Base-by-base conservation (phyloP, 2,797 vertebrate species). In the Oreochromis grahami region DNA sequence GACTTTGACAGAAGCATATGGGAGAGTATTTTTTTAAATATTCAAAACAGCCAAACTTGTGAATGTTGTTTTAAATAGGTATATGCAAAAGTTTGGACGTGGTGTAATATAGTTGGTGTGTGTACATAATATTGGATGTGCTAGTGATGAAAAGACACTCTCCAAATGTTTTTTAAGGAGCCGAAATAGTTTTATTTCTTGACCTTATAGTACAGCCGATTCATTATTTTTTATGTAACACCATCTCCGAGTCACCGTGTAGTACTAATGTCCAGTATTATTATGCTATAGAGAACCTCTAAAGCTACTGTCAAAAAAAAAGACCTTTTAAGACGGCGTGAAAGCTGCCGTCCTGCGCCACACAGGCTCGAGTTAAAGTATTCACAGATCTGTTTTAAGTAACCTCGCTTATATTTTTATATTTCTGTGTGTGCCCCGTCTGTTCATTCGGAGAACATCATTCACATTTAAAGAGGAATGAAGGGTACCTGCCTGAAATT, bases 1-100 rank as follows among this genome's bases (percentile, higher is more conserved):
- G 80, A 89, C 82, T 72, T 74, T 56, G 79, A 85, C 76, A 81
- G 84, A 89, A 58, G 12, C 55, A 76, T 80, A 51, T 72, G 32
- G 83, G 80, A 88, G 72, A 93, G 86, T 94, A 90, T 95, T 92
- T 93, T 95, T 96, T 92, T 91, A 93, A 92, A 89, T 91, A 92
- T 94, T 94, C 78, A 48, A 74, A 93, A 80, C 76, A 90, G 85
- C 77, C 48, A 89, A 89, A 89, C 85, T 86, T 91, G 89, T 93
- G 89, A 91, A 88, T 91, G 84, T 87, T 90, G 84, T 91, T 91
- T 90, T 53, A 60, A 87, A 90, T 84, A 81, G 86, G 90, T 79
- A 88, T 93, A 95, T 95, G 93, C 90, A 94, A 93, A 88, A 78
- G 79, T 91, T 89, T 77, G 87, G 85, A 88, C 63, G 32, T 88